Conservation (phyloP, 1,140 invertebrate species). For the Drosophila hydei region DNA sequence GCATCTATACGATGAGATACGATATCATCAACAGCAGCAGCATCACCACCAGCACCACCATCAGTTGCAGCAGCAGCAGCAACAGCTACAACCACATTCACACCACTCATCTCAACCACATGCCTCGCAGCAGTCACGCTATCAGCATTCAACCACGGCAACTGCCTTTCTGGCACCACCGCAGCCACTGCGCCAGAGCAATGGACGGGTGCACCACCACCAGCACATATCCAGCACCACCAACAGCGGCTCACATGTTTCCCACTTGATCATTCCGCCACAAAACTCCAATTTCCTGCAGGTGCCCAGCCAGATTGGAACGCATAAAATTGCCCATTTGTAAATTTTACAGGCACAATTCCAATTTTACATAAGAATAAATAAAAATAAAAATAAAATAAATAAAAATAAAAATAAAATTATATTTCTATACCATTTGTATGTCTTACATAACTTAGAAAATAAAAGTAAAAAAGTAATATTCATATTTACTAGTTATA, state of each 20-base stretch:
- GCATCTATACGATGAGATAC: constrained; percentile 81
- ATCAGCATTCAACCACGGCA: constrained; percentile 60
- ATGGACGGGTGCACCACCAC: constrained; percentile 13
- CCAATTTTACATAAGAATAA: not conserved
- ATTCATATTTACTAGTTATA: not conserved
- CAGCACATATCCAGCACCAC: constrained; percentile 15
- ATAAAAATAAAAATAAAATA: not conserved
- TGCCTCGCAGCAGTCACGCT: constrained; percentile 34
- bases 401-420: constrained; percentile 26
- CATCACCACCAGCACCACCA: constrained; percentile 4
- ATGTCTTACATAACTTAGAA: constrained; percentile 13
- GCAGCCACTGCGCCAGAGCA: constrained; percentile 2
- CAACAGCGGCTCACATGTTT: constrained; percentile 50
- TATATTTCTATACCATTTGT: not conserved
- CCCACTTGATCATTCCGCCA: constrained; percentile 75
- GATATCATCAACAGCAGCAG: constrained; percentile 72
- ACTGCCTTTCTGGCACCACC: constrained; percentile 55
- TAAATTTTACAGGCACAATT: constrained; percentile 27
- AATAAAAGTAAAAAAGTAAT: too few species aligned
- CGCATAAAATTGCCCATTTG: constrained; percentile 71
- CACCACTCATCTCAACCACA: constrained; percentile 16
- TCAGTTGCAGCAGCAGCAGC: constrained; percentile 13
- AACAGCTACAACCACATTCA: constrained; percentile 31
- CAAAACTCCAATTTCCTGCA: constrained; percentile 77
- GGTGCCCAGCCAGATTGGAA: constrained; percentile 62